phyloP scores from a whole-genome alignment of 2,888 invertebrate species.

The Cheilosia grossa region DNA sequence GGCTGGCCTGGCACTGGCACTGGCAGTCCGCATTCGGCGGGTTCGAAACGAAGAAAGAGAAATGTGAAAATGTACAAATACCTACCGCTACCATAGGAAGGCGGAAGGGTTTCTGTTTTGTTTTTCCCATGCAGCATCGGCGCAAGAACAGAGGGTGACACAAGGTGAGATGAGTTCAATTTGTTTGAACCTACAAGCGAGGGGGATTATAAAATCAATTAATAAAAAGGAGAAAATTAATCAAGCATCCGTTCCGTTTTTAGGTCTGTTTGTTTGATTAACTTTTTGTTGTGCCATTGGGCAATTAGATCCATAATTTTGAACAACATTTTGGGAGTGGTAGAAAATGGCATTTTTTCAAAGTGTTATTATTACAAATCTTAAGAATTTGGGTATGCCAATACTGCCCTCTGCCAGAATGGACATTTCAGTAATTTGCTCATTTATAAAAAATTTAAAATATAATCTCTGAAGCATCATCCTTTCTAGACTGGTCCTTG shows the following conservation, averaged over 20 bases:
- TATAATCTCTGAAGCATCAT: no score
- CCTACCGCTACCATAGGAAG: not conserved
- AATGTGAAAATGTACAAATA: constrained; percentile 31
- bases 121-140: not conserved
- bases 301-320: no score
- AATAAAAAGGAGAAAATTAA: constrained; percentile 52
- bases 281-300: not conserved
- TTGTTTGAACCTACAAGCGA: constrained; percentile 51
- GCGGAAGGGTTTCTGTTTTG: constrained; percentile 36
- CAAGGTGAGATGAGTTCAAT: constrained; percentile 67
- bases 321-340: no score
- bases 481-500: no score
- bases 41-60: constrained; percentile 44
- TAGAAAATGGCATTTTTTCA: no score
- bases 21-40: constrained; percentile 5
- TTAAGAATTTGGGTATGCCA: no score
- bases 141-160: constrained; percentile 37
- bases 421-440: no score
- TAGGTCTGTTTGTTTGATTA: constrained; percentile 26
- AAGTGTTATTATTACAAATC: no score
- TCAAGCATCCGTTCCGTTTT: constrained; percentile 23
- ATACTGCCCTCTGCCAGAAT: no score
- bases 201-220: constrained; percentile 62
- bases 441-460: no score
- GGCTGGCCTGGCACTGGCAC: no score